Conservation (phyloP, 2,888 invertebrate genomes). For the Conomelus anceps region DNA sequence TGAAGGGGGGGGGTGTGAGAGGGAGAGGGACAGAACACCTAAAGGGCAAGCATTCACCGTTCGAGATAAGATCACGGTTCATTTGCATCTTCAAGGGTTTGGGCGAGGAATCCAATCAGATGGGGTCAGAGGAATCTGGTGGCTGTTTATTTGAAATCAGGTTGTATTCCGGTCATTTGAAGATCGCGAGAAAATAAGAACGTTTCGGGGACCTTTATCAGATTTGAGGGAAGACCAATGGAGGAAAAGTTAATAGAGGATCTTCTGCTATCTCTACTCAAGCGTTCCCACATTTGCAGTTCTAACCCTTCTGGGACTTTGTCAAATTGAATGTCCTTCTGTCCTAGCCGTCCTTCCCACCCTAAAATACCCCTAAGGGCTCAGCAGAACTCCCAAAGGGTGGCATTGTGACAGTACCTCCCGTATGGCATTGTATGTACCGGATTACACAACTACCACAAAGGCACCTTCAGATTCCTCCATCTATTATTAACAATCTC, state of each 20-base stretch:
- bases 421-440: not conserved
- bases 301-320: not conserved
- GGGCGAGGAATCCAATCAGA: not conserved
- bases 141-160: not conserved
- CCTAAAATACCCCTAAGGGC: not conserved
- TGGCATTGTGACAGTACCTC: not conserved
- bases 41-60: not conserved
- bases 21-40: not conserved
- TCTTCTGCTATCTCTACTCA: not conserved
- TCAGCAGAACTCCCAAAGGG: not conserved
- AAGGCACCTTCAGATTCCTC: not conserved
- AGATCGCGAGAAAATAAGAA: not conserved
- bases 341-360: too few species aligned
- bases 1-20: not conserved
- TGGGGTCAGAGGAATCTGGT: not conserved
- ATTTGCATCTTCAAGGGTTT: not conserved
- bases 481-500: not conserved
- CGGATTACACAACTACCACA: not conserved
- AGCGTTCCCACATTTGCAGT: not conserved
- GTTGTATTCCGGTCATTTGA: not conserved
- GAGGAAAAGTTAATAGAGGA: not conserved
- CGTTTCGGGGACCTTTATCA: too few species aligned
- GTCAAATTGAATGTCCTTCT: not conserved
- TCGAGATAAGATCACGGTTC: not conserved
- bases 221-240: not conserved